Base-by-base conservation (phyloP, 2,797 vertebrate species). In the Tamandua tetradactyla region DNA sequence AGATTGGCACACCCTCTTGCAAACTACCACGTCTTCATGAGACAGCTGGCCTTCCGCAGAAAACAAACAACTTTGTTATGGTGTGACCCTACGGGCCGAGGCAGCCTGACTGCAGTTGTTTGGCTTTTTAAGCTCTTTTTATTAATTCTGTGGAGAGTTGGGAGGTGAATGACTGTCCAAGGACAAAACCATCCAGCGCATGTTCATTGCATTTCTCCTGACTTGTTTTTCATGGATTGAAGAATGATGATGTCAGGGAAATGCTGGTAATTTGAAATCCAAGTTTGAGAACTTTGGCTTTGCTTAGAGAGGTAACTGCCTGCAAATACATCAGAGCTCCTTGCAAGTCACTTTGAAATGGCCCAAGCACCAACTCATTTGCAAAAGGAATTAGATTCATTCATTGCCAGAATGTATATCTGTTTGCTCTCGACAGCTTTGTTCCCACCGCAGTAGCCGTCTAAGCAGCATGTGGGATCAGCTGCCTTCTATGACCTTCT, bases 11-110 rank as follows among this genome's bases (percentile, higher is more conserved):
- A 96, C 97, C 47, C 66, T 97, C 97, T 98, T 95, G 96, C 96
- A 94, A 98, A 80, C 76, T 82, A 97, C 96, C 94, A 96, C 59
- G 96, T 96, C 97, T 98, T 97, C 98, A 98, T 98, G 97, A 97
- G 97, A 96, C 98, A 96, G 96, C 78, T 87, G 37, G 95, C 64
- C 84, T 89, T 93, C 47, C 83, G 95, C 84, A 37, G 86, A 93
- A 96, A 9, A 94, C 55, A 97, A 97, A 52, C 3, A 93, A 57
- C 59, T 90, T 97, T 94, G 98, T 98, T 94, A 95, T 57, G 97
- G 96, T 79, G 68, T 96, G 95, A 95, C 66, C 96, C 17, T 71
- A 95, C 95, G 86, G 85, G 74, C 52, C 23, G 64, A 91, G 93
- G 66, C 61, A 88, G n/a, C 88, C 66, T 91, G 82, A 93, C 95